Conservation (phyloP, 1,140 invertebrate genomes). For the Drosophila ercepeae region DNA sequence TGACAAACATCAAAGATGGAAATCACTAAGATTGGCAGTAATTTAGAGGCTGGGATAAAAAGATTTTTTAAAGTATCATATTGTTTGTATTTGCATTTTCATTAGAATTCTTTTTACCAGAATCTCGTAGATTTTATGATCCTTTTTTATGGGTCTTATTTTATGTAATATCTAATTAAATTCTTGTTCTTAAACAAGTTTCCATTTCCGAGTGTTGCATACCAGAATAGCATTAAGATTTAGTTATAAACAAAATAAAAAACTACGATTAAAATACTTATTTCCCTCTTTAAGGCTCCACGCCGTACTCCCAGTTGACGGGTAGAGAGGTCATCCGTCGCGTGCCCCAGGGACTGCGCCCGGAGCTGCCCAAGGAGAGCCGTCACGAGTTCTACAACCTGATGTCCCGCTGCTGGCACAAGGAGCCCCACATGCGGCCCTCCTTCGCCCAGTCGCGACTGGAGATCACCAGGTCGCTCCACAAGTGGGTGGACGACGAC, state of each 20-base stretch:
- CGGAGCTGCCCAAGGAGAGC: constrained; percentile 91
- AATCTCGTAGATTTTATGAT: neutral
- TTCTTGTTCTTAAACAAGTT: no score
- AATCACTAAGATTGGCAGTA: neutral
- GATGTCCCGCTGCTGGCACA: constrained; percentile 90
- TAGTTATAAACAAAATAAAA: no score
- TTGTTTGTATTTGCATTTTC: neutral
- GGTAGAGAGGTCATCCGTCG: constrained; percentile 90
- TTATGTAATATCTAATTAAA: no score
- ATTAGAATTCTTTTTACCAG: neutral
- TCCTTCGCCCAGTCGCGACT: constrained; percentile 88
- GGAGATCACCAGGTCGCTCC: constrained; percentile 86
- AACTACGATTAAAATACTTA: no score
- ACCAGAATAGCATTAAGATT: no score
- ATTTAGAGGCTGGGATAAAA: neutral
- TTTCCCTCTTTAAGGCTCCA: constrained; percentile 87
- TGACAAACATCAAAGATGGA: neutral
- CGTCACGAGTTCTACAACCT: constrained; percentile 90
- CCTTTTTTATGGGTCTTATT: no score
- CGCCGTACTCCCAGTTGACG: constrained; percentile 91
- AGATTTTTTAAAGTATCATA: neutral
- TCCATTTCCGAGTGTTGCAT: no score
- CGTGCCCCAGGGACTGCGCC: constrained; percentile 89
- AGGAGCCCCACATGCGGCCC: constrained; percentile 89
- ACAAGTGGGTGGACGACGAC: constrained; percentile 86